Base-by-base conservation (phyloP, 2,888 invertebrate genomes). In the Steromphala cineraria region DNA sequence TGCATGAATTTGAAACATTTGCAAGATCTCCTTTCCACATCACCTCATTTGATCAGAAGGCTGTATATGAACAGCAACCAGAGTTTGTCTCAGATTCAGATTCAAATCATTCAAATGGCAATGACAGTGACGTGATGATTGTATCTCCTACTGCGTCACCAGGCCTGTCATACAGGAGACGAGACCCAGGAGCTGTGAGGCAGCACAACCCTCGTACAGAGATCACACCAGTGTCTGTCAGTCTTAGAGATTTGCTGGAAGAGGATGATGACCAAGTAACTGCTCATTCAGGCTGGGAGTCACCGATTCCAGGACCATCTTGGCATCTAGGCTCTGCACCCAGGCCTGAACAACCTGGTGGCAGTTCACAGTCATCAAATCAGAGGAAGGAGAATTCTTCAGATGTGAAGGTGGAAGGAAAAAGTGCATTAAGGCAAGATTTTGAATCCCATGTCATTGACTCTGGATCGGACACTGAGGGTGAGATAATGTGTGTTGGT, bases 21-120 rank as follows among this genome's bases (percentile, higher is more conserved):
- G 97, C 98, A 52, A 95, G 96, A 40, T 97, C 97, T 15, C 97
- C 97, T 0, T 97, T 96, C 92, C 97, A 97, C 91, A 95, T 98
- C 95, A 94, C 95, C 79, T 97, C 96, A n/a, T 94, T 94, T 87
- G 94, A 94, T 86, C 86, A 87, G 40, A 87, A 89, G 62, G 92
- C 92, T 2, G 83, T 89, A 13, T 94, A 94, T 87, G 87, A 88
- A 75, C 85, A 82, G 19, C 75, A 81, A 55, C 78, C 84, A 15
- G 86, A 87, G 24, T 85, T 87, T 75, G 87, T 84, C 31, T 86
- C 83, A 0, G 82, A 84, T 36, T 78, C 81, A 40, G 85, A 86
- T 53, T 79, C 83, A 10, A 81, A 82, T 67, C 81, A 71, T 15
- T 80, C 75, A 53, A 53, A 88, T 82, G 85, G 82, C n/a, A 86